A percentile compares a stretch with the other conserved stretches of the same genome.
Evolutionary conservation across 1,140 invertebrate species (phyloP).

Genomic region (Megalopta genalis): DNA sequence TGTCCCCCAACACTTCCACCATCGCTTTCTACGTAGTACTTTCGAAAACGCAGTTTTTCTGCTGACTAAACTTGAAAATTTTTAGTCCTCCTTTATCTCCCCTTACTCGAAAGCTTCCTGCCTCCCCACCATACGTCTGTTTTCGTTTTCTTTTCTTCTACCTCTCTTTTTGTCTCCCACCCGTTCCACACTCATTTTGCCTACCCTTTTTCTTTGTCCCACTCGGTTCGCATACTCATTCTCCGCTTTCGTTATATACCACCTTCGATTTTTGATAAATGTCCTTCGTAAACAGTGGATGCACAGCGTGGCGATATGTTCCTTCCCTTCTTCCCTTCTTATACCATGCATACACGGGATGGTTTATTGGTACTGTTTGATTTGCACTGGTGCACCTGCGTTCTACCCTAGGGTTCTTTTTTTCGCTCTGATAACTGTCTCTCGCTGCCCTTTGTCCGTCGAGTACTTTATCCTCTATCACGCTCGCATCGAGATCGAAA

Average conservation of each 20-base stretch:
- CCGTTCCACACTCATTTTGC: conserved; percentile 34
- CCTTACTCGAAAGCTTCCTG: not conserved
- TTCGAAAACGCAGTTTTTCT: conserved; percentile 8
- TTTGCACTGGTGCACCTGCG: conserved; percentile 19
- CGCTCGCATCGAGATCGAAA: not conserved
- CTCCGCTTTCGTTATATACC: conserved; percentile 32
- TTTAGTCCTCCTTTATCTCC: not conserved
- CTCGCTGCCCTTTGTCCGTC: not conserved
- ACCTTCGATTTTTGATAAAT: conserved; percentile 34
- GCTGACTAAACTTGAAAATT: conserved; percentile 16
- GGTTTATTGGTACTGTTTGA: not conserved
- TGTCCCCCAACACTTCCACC: conserved; percentile 17
- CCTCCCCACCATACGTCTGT: not conserved
- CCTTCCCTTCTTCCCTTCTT: no score
- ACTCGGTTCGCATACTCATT: conserved; percentile 9
- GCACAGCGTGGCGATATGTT: conserved; percentile 12
- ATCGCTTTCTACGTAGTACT: conserved; percentile 25
- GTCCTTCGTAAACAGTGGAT: conserved; percentile 32
- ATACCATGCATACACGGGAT: not conserved
- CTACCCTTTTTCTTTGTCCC: conserved; percentile 32
- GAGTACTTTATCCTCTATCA: conserved; percentile 1
- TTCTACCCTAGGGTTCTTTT: not conserved
- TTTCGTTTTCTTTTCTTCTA: not conserved
- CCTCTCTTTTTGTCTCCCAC: not conserved
- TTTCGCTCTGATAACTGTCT: not conserved